A percentile compares a stretch with the other conserved stretches of the same genome.
Evolutionary conservation across 2,113 vertebrate genomes (phyloP).

Genomic region (Malurus elegans): DNA sequence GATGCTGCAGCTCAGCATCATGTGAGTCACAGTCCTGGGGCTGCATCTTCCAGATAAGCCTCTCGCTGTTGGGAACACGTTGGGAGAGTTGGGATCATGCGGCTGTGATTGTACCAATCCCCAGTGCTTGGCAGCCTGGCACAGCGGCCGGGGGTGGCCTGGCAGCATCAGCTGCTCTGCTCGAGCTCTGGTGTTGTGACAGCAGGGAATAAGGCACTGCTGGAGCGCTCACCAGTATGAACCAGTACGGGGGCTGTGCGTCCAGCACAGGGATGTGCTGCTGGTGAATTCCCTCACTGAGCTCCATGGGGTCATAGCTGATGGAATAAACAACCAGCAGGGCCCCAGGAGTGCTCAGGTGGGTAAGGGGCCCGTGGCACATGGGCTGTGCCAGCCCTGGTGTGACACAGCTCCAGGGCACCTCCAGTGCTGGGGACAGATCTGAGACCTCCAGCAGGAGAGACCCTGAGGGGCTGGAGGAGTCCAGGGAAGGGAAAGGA

Average conservation of each 20-base stretch:
- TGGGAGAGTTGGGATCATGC: background rate
- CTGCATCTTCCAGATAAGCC: background rate
- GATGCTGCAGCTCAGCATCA: no score
- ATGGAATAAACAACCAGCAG: background rate
- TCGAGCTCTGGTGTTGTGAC: background rate
- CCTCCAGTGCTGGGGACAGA: background rate
- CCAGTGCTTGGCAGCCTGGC: rapidly evolving
- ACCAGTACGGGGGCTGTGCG: background rate
- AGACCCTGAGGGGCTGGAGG: background rate
- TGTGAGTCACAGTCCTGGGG: background rate
- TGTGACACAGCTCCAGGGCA: background rate
- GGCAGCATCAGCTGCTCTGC: background rate
- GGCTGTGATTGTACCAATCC: background rate
- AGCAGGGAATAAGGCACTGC: background rate
- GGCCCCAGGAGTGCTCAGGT: background rate
- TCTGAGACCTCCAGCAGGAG: background rate
- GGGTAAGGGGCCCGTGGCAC: background rate
- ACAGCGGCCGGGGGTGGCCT: background rate
- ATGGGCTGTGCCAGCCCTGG: background rate
- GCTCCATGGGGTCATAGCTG: rapidly evolving
- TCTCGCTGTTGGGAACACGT: rapidly evolving
- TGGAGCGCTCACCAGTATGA: background rate
- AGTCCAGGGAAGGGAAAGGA: background rate
- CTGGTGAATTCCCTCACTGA: rapidly evolving
- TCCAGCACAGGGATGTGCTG: rapidly evolving